Evolutionary conservation across 2,113 vertebrate genomes (phyloP), one percentile per base, ranked within the genome.

Genomic region (Hymenochirus boettgeri): DNA sequence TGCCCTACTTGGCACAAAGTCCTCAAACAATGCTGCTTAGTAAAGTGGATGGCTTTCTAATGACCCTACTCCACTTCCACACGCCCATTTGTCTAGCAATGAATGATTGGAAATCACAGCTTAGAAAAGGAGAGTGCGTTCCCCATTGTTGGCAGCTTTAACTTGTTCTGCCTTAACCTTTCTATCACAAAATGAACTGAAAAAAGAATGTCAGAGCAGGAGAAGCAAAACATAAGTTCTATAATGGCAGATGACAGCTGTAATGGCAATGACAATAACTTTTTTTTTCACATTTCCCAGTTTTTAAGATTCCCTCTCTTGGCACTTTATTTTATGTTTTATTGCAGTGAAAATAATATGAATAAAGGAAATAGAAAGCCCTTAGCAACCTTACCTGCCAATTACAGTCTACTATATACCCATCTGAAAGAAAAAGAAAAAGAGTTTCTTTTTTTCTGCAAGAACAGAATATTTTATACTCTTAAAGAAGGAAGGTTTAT

Each of bases 301-400:
- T 48, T 58, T 66, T 58, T 58, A 58, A 58, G 46, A 58, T 26
- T 58, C 46, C 29, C 29, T 66, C 55, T 66, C 39, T 10, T 51
- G 64, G 58, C 55, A 66, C 55, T 42, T 67, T 67, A 52, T 67
- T 59, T 67, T 59, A 67, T 67, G 46, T 53, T 67, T 67, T 52
- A 67, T 67, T 47, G 52, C 51, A 52, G 58, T 67, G 31, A 67
- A 67, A 46, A 59, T 53, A 25, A 57, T 42, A 67, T 23, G 57
- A 59, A 51, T 37, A 29, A 12, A n/a, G 2, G 29, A 25, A n/a
- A n/a, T 6, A 33, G 48, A 42, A n/a, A 67, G 35, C 3, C 9
- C 23, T 52, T 59, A 19, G 48, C 19, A 48, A 25, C 13, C 55
- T 31, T 17, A 26, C 31, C 51, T 48, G 10, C 29, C 64, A 67